Percentiles rank a stretch among this genome's conserved stretches.
phyloP scores from a whole-genome alignment of 2,888 invertebrate genomes.

The Dromius quadrimaculatus region DNA sequence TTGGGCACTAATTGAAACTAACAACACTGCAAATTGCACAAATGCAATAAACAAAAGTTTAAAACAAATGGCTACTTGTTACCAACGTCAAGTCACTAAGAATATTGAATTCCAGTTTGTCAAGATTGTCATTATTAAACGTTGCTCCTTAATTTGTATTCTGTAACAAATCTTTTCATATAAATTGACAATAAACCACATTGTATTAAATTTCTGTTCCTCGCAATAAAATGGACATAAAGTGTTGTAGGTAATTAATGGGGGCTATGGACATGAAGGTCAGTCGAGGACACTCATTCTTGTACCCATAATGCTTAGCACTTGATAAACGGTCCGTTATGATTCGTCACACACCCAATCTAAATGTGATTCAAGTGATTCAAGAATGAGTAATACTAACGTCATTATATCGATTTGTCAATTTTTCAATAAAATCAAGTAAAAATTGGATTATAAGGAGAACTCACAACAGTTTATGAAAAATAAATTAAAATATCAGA shows the following conservation, averaged over 20 bases:
- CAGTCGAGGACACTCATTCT: constrained; percentile 20
- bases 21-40: too few relatives aligned
- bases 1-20: too few relatives aligned
- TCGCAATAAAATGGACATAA: constrained; percentile 39
- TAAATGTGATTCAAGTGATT: constrained; percentile 42
- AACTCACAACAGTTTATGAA: too few relatives aligned
- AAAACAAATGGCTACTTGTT: too few relatives aligned
- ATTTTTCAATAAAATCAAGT: too few relatives aligned
- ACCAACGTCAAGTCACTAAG: too few relatives aligned
- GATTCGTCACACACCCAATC: constrained; percentile 39
- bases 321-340: constrained; percentile 46
- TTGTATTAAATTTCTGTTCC: neutral
- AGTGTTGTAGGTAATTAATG: constrained; percentile 27
- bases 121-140: too few relatives aligned
- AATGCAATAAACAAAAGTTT: too few relatives aligned
- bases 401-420: constrained; percentile 17
- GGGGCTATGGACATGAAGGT: constrained; percentile 19
- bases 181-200: neutral
- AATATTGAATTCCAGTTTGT: too few relatives aligned
- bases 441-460: too few relatives aligned
- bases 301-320: constrained; percentile 13
- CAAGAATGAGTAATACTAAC: constrained; percentile 36
- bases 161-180: neutral
- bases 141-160: too few relatives aligned
- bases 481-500: too few relatives aligned